phyloP scores from a whole-genome alignment of 2,888 invertebrate genomes.

The Cyaniris semiargus region DNA sequence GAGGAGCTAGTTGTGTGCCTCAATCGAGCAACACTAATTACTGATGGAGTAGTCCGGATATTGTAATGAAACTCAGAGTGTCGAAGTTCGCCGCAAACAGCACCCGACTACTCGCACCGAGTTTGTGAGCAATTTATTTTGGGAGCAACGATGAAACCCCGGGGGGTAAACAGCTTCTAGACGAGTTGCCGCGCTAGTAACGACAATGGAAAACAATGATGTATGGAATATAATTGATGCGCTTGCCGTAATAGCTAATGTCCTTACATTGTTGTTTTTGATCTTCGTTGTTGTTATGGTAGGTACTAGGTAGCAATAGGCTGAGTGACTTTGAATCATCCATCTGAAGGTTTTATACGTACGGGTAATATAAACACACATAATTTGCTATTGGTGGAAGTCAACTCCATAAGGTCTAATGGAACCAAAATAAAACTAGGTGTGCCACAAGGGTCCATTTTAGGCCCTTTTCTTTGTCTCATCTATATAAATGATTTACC shows the following conservation, averaged over 20 bases:
- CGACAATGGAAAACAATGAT: neutral
- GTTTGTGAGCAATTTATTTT: neutral
- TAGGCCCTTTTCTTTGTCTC: no score
- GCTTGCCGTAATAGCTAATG: neutral
- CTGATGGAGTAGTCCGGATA: neutral
- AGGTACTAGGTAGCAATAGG: neutral
- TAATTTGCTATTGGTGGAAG: no score
- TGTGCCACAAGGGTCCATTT: no score
- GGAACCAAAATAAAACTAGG: no score
- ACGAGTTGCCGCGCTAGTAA: neutral
- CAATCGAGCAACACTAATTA: slow-evolving; percentile 9
- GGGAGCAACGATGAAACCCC: neutral
- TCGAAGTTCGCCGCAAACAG: slow-evolving; percentile 4
- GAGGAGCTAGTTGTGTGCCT: neutral
- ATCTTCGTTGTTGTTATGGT: neutral
- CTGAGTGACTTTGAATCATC: neutral
- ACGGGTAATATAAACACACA: no score
- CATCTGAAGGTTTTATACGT: no score
- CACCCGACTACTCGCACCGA: neutral
- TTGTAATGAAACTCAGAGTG: neutral
- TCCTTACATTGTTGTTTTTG: neutral
- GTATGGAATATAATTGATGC: neutral
- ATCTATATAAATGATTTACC: no score
- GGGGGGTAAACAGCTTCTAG: neutral
- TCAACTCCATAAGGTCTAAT: no score